These are phyloP conservation scores for Ommatoiulus sabulosus DNA, from an alignment of 2,888 invertebrate genomes.

Conservation along the genomic window DNA sequence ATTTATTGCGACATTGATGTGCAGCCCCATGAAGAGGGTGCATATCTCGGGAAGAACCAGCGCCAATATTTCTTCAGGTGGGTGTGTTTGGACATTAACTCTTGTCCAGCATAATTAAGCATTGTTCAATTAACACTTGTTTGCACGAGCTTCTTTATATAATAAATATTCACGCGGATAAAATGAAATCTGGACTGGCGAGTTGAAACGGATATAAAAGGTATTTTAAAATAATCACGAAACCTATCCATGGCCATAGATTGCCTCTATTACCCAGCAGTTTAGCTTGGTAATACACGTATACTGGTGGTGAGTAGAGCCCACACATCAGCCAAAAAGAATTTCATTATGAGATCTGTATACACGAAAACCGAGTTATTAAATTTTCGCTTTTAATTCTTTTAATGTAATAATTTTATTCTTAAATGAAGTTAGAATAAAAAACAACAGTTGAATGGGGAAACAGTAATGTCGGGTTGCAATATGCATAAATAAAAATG, in stretches of 20 bases:
- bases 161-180: background rate
- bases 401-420: slow-evolving; percentile 19
- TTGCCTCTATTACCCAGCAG: background rate
- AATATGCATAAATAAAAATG: slow-evolving; percentile 46
- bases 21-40: slow-evolving; percentile 24
- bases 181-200: background rate
- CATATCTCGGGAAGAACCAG: background rate
- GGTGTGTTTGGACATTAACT: background rate
- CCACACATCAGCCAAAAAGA: background rate
- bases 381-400: slow-evolving; percentile 29
- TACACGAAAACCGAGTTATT: background rate
- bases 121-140: slow-evolving; percentile 8
- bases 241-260: background rate
- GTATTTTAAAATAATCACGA: background rate
- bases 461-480: slow-evolving; percentile 37
- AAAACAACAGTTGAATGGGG: slow-evolving; percentile 47
- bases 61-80: slow-evolving; percentile 4
- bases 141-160: background rate
- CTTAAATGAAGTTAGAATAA: slow-evolving; percentile 47
- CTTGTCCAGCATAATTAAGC: background rate
- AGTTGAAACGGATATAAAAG: background rate
- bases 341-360: background rate
- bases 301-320: too few species aligned
- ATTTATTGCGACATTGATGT: slow-evolving; percentile 18
- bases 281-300: too few species aligned